Conservation (phyloP, 2,113 vertebrate genomes). For the Odocoileus hemionus region DNA sequence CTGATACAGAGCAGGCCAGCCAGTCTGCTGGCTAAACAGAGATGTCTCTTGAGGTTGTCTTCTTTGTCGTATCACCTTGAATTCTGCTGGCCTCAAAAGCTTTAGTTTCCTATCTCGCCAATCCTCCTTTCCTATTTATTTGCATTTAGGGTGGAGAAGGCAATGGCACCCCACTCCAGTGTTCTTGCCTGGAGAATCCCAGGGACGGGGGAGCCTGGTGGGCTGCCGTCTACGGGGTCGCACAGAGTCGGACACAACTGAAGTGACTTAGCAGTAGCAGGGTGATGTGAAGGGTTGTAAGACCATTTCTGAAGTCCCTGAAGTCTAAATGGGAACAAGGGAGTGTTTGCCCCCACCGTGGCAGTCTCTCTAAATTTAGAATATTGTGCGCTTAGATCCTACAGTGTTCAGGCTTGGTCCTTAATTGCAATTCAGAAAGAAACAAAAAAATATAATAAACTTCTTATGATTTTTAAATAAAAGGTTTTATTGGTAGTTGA, state of each 20-base stretch:
- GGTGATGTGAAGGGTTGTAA: neutral
- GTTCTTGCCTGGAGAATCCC: no score
- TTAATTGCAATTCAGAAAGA: slow-evolving; percentile 9
- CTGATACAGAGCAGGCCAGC: neutral
- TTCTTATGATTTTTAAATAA: slow-evolving; percentile 24
- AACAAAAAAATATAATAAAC: neutral
- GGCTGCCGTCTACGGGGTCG: no score
- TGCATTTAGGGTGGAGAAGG: neutral
- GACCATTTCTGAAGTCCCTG: neutral
- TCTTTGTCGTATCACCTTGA: neutral
- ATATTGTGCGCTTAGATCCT: neutral
- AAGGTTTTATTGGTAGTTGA: neutral
- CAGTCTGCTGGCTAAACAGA: neutral
- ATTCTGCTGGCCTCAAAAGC: neutral
- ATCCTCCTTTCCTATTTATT: neutral
- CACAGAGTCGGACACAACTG: no score
- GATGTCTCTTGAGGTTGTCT: neutral
- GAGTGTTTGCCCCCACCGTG: neutral
- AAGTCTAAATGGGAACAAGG: neutral
- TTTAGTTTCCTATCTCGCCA: neutral
- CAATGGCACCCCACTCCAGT: no score
- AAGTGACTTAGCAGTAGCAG: no score
- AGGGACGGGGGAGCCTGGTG: no score
- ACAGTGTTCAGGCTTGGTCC: neutral
- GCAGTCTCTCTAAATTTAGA: neutral